Evolutionary conservation across 2,113 vertebrate species (phyloP).

Genomic region (Trichomycterus rosablanca): DNA sequence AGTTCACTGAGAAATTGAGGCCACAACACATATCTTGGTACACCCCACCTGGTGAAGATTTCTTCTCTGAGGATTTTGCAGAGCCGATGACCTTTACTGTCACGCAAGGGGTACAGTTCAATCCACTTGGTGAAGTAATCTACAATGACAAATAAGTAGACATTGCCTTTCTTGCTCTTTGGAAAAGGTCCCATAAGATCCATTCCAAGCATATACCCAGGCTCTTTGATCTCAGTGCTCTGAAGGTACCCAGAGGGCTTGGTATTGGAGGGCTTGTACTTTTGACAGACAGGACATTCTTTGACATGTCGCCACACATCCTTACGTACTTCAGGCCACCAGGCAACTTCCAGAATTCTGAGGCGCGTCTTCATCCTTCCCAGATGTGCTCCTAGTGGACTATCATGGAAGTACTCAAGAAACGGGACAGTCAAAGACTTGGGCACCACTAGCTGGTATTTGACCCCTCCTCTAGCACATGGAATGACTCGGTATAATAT

Average conservation of each 20-base stretch:
- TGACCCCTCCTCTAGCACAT: background rate
- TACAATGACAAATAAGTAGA: background rate
- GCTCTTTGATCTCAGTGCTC: background rate
- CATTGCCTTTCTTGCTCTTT: background rate
- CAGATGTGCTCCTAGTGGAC: slow-evolving; percentile 15
- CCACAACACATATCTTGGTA: slow-evolving; percentile 8
- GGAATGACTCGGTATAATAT: background rate
- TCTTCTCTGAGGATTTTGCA: slow-evolving; percentile 10
- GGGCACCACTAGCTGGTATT: slow-evolving; percentile 35
- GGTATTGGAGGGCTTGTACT: slow-evolving; percentile 11
- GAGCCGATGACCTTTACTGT: background rate
- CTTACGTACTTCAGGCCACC: slow-evolving; percentile 25
- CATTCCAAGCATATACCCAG: background rate
- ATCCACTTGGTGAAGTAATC: slow-evolving; percentile 30
- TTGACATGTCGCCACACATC: slow-evolving; percentile 17
- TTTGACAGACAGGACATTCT: slow-evolving; percentile 11
- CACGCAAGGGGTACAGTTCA: slow-evolving; percentile 16
- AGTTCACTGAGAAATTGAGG: background rate
- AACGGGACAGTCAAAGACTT: background rate
- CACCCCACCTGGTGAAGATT: slow-evolving; percentile 23
- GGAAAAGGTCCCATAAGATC: background rate
- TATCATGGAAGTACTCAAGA: slow-evolving; percentile 30
- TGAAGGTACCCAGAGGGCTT: slow-evolving; percentile 23
- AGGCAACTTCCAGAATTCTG: slow-evolving; percentile 18
- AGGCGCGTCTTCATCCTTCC: slow-evolving; percentile 21